Percentiles rank a stretch among this genome's conserved stretches.
Conservation (phyloP, 1,140 invertebrate genomes). For the Drosophila navojoa region DNA sequence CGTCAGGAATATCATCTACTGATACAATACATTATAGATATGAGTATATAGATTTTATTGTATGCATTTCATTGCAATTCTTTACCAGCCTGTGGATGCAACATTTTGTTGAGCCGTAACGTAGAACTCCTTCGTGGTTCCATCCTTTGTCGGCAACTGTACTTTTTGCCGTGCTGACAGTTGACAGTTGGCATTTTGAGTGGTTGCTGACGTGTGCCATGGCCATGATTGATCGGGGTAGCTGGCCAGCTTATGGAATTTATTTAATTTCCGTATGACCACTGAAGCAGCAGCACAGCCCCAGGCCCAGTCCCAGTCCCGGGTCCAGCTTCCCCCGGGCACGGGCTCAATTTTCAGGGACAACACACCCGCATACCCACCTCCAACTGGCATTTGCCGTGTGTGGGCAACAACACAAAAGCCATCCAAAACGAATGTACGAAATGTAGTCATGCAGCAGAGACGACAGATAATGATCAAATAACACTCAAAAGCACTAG, state of each 20-base stretch:
- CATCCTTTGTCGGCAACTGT: slow-evolving; percentile 42
- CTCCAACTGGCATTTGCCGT: neutral
- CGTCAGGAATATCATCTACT: no score
- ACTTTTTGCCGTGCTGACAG: slow-evolving; percentile 52
- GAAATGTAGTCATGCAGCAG: slow-evolving; percentile 25
- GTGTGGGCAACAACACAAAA: slow-evolving; percentile 13
- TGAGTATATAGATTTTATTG: no score
- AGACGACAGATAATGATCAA: slow-evolving; percentile 54
- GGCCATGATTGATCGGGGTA: slow-evolving; percentile 40
- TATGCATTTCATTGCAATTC: neutral
- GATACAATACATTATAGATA: no score
- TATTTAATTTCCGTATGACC: slow-evolving; percentile 73
- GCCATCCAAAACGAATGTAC: slow-evolving; percentile 8
- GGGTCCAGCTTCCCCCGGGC: neutral
- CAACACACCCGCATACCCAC: slow-evolving; percentile 15
- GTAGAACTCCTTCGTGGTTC: slow-evolving; percentile 5
- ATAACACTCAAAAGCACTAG: slow-evolving; percentile 18
- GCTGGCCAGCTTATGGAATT: slow-evolving; percentile 54
- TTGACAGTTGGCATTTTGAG: slow-evolving; percentile 69
- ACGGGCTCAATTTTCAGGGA: neutral
- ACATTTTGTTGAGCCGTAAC: neutral
- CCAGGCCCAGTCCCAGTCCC: neutral
- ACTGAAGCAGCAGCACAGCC: slow-evolving; percentile 42
- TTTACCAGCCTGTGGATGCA: neutral
- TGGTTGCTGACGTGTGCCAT: slow-evolving; percentile 49